Conservation (phyloP, 2,888 invertebrate genomes). For the Dynastes hyllus region DNA sequence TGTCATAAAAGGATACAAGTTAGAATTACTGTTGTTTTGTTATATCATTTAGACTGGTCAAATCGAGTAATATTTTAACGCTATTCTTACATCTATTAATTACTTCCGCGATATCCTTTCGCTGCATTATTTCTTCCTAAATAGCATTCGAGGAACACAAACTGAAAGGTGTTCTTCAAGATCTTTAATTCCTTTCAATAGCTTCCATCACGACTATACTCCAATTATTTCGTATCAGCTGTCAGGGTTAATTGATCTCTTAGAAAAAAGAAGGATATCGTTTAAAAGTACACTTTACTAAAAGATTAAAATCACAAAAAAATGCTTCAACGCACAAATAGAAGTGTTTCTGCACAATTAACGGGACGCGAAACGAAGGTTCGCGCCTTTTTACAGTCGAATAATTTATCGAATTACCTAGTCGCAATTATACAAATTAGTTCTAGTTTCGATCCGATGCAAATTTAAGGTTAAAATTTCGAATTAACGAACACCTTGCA, state of each 20-base stretch:
- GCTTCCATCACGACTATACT: no score
- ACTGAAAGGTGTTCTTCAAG: no score
- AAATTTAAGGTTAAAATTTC: slow-evolving; percentile 42
- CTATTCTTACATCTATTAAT: no score
- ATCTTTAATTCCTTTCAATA: no score
- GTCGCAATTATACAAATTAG: slow-evolving; percentile 33
- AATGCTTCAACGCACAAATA: background rate
- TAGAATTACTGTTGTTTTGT: no score
- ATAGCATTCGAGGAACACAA: no score
- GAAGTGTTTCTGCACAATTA: slow-evolving; percentile 1
- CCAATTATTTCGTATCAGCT: background rate
- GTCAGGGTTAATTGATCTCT: slow-evolving; percentile 7
- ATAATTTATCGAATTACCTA: slow-evolving; percentile 10
- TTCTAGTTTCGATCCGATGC: slow-evolving; percentile 38
- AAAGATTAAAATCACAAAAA: slow-evolving; percentile 1
- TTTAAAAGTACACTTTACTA: background rate
- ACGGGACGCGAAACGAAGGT: background rate
- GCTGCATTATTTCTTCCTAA: no score
- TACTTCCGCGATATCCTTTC: no score
- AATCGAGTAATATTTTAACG: no score
- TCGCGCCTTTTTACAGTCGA: slow-evolving; percentile 4
- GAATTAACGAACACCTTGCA: slow-evolving; percentile 11
- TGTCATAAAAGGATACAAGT: no score
- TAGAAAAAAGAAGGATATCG: background rate
- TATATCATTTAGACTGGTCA: no score